phyloP scores from a whole-genome alignment of 2,113 vertebrate genomes.

The Sphaerodactylus townsendi region DNA sequence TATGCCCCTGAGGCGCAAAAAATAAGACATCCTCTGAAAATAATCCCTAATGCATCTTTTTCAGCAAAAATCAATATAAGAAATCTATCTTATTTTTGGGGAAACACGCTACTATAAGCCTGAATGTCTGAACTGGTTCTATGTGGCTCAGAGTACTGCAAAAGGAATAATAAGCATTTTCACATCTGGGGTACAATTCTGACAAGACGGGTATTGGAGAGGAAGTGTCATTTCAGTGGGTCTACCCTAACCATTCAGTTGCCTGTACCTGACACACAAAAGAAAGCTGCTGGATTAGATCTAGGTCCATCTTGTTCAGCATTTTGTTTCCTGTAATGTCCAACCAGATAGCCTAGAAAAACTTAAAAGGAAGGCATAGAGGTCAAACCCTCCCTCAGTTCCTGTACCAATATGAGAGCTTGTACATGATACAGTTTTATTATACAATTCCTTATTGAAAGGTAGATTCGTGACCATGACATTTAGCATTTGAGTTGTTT shows the following conservation, averaged over 20 bases:
- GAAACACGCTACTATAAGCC: too few species aligned
- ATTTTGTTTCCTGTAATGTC: too few species aligned
- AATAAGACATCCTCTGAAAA: too few species aligned
- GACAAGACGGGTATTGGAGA: not conserved
- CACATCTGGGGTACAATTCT: not conserved
- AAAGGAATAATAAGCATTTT: not conserved
- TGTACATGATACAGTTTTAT: not conserved
- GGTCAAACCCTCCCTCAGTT: too few species aligned
- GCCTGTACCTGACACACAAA: not conserved
- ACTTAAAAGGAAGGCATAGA: too few species aligned
- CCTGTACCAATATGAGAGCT: too few species aligned
- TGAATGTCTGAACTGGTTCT: not conserved
- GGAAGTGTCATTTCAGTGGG: not conserved
- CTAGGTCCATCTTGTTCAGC: too few species aligned
- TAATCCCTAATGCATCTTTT: too few species aligned
- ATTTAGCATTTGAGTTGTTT: not conserved
- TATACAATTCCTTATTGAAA: not conserved
- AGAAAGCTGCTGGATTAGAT: not conserved
- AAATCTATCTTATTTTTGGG: too few species aligned
- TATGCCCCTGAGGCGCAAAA: too few species aligned
- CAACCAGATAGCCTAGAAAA: too few species aligned
- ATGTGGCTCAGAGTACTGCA: not conserved
- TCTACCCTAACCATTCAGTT: not conserved
- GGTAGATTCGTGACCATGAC: not conserved
- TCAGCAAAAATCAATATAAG: too few species aligned